Conservation (phyloP, 2,888 invertebrate species). For the Seira ritae region DNA sequence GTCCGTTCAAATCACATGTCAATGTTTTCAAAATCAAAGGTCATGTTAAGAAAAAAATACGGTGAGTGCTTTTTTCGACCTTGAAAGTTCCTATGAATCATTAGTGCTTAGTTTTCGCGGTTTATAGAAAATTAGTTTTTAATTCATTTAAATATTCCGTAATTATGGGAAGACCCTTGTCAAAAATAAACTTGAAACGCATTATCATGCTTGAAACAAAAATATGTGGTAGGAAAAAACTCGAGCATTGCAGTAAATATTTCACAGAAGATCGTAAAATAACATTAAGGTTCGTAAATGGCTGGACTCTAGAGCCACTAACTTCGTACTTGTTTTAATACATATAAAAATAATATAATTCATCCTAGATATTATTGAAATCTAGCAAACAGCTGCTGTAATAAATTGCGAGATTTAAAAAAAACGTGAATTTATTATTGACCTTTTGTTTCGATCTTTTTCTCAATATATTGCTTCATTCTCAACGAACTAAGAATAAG, state of each 20-base stretch:
- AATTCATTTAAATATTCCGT: neutral
- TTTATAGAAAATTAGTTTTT: neutral
- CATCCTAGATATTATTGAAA: no score
- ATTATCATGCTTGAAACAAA: neutral
- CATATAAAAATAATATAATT: no score
- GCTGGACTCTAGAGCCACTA: no score
- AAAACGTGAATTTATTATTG: no score
- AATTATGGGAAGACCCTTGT: neutral
- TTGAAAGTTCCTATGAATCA: neutral
- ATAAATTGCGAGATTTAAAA: no score
- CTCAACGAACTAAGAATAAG: no score
- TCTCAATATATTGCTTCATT: no score
- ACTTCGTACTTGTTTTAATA: no score
- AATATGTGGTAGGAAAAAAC: slow-evolving; percentile 8
- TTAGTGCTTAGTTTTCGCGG: neutral
- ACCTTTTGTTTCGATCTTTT: no score
- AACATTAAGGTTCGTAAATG: no score
- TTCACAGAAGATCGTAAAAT: neutral
- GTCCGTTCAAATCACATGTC: slow-evolving; percentile 18
- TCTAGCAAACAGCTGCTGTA: no score
- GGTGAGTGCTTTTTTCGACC: neutral
- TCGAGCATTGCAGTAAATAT: neutral
- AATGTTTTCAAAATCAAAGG: neutral
- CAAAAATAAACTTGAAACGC: neutral
- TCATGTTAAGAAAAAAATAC: neutral